These are phyloP conservation scores for Drosophila nigritarsus DNA, from an alignment of 2,888 invertebrate genomes.

Conservation along the genomic window DNA sequence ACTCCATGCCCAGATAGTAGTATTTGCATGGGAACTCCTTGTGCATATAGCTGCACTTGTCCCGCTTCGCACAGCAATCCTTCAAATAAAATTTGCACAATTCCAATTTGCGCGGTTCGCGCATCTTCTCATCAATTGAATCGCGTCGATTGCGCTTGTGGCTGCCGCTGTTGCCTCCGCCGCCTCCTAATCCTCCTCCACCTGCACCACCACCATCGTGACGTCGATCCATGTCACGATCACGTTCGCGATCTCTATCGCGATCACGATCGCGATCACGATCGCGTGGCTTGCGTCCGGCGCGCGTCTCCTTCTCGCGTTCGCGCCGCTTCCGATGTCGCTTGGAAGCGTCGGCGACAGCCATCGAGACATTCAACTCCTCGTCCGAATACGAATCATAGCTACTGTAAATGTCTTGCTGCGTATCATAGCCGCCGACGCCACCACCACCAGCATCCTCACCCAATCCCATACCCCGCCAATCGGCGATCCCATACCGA, in stretches of 20 bases:
- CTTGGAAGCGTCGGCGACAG: conserved; percentile 84
- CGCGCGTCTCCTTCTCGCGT: conserved; percentile 75
- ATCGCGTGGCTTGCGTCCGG: conserved; percentile 84
- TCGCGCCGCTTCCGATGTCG: conserved; percentile 79
- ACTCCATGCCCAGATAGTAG: conserved; percentile 96
- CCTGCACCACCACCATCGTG: conserved; percentile 84
- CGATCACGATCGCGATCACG: conserved; percentile 72
- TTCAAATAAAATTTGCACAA: conserved; percentile 98
- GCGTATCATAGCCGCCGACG: conserved; percentile 85
- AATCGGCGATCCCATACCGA: conserved; percentile 39
- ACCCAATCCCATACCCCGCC: conserved; percentile 35
- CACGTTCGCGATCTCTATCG: conserved; percentile 64
- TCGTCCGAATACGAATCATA: conserved; percentile 85
- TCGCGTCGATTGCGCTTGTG: conserved; percentile 86
- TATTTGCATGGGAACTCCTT: conserved; percentile 98
- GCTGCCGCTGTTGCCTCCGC: not conserved
- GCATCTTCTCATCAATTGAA: conserved; percentile 87
- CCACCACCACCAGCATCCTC: conserved; percentile 69
- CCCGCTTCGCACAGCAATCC: conserved; percentile 97
- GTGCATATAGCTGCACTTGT: conserved; percentile 98
- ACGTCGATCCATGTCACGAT: conserved; percentile 84
- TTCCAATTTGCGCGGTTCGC: conserved; percentile 95
- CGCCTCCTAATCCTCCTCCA: conserved; percentile 65
- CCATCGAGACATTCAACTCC: conserved; percentile 42
- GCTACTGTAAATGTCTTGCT: conserved; percentile 86